Percentiles rank a stretch among this genome's conserved stretches.
These are phyloP conservation scores for Lophotis ruficrista DNA, from an alignment of 2,113 vertebrate species.

Conservation along the genomic window DNA sequence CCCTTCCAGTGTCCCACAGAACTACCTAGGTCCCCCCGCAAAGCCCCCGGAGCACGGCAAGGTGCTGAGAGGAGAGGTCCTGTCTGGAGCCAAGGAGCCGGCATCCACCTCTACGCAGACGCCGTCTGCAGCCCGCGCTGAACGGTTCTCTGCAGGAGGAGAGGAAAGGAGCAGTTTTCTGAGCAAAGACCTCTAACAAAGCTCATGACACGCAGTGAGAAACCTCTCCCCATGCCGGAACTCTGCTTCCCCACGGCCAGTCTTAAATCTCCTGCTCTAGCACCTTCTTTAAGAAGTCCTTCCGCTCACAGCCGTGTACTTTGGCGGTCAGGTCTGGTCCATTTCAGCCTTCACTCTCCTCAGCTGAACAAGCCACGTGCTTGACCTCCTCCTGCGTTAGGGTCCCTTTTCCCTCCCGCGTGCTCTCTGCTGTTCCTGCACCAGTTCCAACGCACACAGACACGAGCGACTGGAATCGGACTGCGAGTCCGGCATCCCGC, in stretches of 20 bases:
- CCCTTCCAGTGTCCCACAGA: neutral
- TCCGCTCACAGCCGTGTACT: neutral
- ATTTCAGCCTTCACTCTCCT: neutral
- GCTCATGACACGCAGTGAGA: neutral
- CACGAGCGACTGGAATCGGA: rapidly evolving
- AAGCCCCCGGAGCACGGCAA: neutral
- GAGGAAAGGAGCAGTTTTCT: neutral
- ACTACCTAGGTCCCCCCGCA: neutral
- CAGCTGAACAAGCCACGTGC: neutral
- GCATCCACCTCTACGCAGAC: neutral
- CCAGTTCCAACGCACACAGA: neutral
- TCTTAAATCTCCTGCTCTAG: neutral
- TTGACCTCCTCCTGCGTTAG: rapidly evolving
- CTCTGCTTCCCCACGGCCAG: neutral
- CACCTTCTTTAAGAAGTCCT: neutral
- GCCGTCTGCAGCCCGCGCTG: neutral
- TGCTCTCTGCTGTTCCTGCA: neutral
- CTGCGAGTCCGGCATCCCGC: neutral
- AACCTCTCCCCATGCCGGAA: neutral
- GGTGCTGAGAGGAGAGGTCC: neutral
- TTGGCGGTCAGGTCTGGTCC: neutral
- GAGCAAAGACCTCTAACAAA: neutral
- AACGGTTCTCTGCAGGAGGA: neutral
- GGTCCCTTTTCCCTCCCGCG: neutral
- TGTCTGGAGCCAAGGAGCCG: neutral